Conservation (phyloP, 2,888 invertebrate genomes). For the Shargacucullia verbasci region DNA sequence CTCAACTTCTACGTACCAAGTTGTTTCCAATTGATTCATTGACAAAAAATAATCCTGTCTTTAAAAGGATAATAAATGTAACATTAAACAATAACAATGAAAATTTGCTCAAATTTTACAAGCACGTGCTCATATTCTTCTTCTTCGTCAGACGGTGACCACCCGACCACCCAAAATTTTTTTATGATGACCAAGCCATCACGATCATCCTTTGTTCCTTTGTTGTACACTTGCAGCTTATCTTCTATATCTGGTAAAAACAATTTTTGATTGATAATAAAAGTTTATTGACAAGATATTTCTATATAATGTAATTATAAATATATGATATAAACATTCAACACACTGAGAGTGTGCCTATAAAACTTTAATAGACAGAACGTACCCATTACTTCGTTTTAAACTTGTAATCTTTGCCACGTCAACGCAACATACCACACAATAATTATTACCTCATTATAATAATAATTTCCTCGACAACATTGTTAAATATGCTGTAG, state of each 20-base stretch:
- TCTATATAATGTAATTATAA: background rate
- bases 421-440: conserved; percentile 14
- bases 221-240: too few relatives aligned
- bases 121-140: too few relatives aligned
- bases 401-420: conserved; percentile 15
- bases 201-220: too few relatives aligned
- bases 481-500: conserved; percentile 14
- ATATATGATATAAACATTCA: background rate
- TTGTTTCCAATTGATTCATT: conserved; percentile 20
- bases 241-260: too few relatives aligned
- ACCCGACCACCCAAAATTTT: too few relatives aligned
- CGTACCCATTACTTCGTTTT: conserved; percentile 10
- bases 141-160: too few relatives aligned
- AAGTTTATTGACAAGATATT: background rate
- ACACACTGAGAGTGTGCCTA: background rate
- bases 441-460: conserved; percentile 40
- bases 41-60: conserved; percentile 4
- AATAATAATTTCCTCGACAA: conserved; percentile 43
- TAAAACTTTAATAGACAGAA: conserved; percentile 14
- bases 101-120: too few relatives aligned
- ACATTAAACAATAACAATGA: too few relatives aligned
- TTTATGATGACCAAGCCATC: too few relatives aligned
- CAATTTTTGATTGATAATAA: too few relatives aligned
- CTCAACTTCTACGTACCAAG: conserved; percentile 25
- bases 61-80: background rate